Conservation (phyloP, 1,140 invertebrate species). For the Frieseomelitta varia region DNA sequence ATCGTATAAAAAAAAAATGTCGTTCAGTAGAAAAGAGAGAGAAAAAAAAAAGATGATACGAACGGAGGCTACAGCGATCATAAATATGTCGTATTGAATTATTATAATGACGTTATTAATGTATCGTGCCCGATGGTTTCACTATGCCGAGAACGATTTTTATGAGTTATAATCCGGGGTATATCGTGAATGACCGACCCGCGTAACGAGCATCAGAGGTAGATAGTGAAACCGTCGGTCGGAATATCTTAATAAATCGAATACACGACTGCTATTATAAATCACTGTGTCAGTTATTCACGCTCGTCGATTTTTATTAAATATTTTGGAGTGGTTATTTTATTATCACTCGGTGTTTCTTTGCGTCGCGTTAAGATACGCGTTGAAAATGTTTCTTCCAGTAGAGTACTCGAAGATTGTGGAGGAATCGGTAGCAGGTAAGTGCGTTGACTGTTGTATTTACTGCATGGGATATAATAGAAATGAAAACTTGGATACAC, state of each 20-base stretch:
- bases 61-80: slow-evolving; percentile 58
- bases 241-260: slow-evolving; percentile 70
- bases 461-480: background rate
- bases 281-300: slow-evolving; percentile 13
- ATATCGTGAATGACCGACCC: slow-evolving; percentile 6
- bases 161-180: slow-evolving; percentile 26
- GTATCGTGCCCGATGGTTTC: slow-evolving; percentile 66
- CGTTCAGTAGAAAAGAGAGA: slow-evolving; percentile 49
- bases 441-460: background rate
- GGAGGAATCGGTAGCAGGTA: background rate
- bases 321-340: background rate
- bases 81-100: slow-evolving; percentile 64
- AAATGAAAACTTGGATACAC: no score
- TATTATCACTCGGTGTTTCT: background rate
- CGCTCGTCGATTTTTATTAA: background rate
- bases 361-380: background rate
- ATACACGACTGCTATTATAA: slow-evolving; percentile 65
- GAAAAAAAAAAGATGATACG: background rate
- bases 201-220: slow-evolving; percentile 44
- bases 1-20: slow-evolving; percentile 35
- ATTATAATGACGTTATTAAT: slow-evolving; percentile 69
- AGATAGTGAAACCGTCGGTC: slow-evolving; percentile 64
- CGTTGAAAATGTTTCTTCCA: background rate
- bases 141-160: slow-evolving; percentile 58
- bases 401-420: background rate